Evolutionary conservation across 2,888 invertebrate species (phyloP).

Genomic region (Acrocera orbiculus): DNA sequence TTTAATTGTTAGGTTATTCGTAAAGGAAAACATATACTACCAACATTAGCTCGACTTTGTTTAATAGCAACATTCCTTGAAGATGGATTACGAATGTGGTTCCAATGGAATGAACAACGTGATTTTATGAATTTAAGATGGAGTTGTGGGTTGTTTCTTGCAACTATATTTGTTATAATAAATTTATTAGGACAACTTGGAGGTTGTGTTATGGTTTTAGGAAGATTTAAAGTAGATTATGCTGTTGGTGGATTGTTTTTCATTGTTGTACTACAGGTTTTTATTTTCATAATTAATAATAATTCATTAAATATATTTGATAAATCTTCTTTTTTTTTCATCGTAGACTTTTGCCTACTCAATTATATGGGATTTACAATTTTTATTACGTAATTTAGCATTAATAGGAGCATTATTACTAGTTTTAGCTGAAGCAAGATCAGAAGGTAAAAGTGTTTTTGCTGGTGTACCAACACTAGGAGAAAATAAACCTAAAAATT

Average conservation of each 20-base stretch:
- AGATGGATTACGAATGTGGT: conserved; percentile 98
- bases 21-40: conserved; percentile 80
- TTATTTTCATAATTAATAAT: conserved; percentile 8
- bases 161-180: conserved; percentile 84
- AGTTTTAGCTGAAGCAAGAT: conserved; percentile 88
- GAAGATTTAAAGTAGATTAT: conserved; percentile 75
- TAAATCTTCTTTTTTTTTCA: conserved; percentile 8
- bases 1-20: conserved; percentile 55
- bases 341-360: conserved; percentile 81
- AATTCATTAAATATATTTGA: neutral
- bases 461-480: conserved; percentile 85
- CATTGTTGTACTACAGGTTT: conserved; percentile 89
- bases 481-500: conserved; percentile 93
- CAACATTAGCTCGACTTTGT: conserved; percentile 89
- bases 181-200: conserved; percentile 93
- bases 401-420: conserved; percentile 92
- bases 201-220: conserved; percentile 91
- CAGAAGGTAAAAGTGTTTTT: conserved; percentile 85
- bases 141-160: conserved; percentile 88
- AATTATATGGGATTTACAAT: conserved; percentile 96
- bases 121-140: conserved; percentile 97
- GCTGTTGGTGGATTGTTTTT: conserved; percentile 86
- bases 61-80: conserved; percentile 97
- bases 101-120: conserved; percentile 93
- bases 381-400: conserved; percentile 88